Evolutionary conservation across 2,888 invertebrate species (phyloP).

Genomic region (Saturnia pavonia): DNA sequence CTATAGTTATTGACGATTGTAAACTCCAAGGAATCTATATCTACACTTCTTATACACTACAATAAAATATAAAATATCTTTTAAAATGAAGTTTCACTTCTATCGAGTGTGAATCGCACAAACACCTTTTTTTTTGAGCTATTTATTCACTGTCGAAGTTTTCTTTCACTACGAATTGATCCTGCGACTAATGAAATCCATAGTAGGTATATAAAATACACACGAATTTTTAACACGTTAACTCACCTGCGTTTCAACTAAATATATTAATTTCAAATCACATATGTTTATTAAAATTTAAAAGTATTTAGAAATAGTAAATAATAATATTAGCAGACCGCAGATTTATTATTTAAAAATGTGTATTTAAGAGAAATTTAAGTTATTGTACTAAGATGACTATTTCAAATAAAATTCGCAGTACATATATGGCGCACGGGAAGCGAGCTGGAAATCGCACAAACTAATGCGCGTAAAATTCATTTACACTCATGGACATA

Average conservation of each 20-base stretch:
- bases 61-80: too few relatives aligned
- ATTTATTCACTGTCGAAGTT: not conserved
- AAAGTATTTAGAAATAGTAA: not conserved
- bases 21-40: not conserved
- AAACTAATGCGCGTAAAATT: too few relatives aligned
- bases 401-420: not conserved
- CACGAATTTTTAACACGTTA: not conserved
- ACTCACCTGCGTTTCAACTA: not conserved
- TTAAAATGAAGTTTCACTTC: too few relatives aligned
- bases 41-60: too few relatives aligned
- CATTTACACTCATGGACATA: too few relatives aligned
- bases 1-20: not conserved
- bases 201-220: not conserved
- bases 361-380: too few relatives aligned
- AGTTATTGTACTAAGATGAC: not conserved
- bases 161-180: not conserved
- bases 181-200: not conserved
- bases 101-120: too few relatives aligned
- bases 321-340: not conserved
- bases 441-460: not conserved
- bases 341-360: too few relatives aligned
- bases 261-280: not conserved
- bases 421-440: not conserved
- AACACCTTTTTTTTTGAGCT: not conserved
- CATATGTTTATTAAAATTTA: not conserved